Percentiles rank a stretch among this genome's conserved stretches.
Evolutionary conservation across 1,140 invertebrate species (phyloP).

Genomic region (Aphidius ervi): DNA sequence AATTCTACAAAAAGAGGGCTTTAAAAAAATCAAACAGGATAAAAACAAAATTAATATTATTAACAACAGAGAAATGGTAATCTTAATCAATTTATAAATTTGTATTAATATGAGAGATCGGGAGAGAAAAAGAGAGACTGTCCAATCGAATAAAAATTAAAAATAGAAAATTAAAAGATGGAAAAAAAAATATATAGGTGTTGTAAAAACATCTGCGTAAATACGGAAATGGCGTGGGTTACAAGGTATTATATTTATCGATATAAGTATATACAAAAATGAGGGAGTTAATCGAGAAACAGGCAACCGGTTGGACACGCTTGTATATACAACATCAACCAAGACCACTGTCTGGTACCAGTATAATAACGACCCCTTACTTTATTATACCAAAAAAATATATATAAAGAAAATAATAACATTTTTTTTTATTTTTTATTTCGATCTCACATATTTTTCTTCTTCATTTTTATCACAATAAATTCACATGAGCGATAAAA

Average conservation of each 20-base stretch:
- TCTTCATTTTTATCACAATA: not conserved
- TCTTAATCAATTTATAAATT: no score
- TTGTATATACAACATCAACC: not conserved
- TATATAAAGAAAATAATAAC: no score
- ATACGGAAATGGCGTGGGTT: conserved; percentile 8
- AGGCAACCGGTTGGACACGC: conserved; percentile 1
- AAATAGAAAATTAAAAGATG: no score
- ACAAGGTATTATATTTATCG: conserved; percentile 14
- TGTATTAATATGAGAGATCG: no score
- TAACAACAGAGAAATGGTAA: no score
- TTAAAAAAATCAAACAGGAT: no score
- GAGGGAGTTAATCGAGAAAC: conserved; percentile 11
- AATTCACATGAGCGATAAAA: conserved; percentile 1
- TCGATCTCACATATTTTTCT: no score
- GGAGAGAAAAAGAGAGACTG: no score
- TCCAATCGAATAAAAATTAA: no score
- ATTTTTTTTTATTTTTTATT: no score
- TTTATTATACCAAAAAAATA: conserved; percentile 5
- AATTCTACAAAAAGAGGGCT: no score
- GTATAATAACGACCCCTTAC: not conserved
- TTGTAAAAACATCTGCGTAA: conserved; percentile 9
- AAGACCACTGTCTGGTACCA: not conserved
- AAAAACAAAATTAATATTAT: no score
- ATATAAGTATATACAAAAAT: conserved; percentile 9
- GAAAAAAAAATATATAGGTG: not conserved